Base-by-base conservation (phyloP, 1,140 invertebrate genomes). In the Bursaphelenchus mucronatus region DNA sequence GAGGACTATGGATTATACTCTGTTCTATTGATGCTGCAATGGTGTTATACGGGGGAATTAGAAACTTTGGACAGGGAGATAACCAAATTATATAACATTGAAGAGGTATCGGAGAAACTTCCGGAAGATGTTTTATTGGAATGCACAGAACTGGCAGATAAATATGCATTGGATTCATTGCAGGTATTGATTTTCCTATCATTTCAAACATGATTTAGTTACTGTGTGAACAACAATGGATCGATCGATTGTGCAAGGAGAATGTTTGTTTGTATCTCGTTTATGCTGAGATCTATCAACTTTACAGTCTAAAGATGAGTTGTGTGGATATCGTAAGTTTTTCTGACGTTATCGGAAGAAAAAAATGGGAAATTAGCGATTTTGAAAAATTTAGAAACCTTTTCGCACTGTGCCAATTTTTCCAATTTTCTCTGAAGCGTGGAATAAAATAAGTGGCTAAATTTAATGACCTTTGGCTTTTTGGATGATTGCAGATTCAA, bases 301-400 rank as follows among this genome's bases (percentile, higher is more conserved):
- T 49, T n/a, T 49, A 49, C 47, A 49, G 47, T 49, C 19, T 49
- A 49, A 49, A 49, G 19, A n/a, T 49, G 47, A 49, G 47, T 49
- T 49, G 47, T 19, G 19, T 19, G 13, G 47, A 49, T n/a, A 49
- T 49, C 1, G 47, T 49, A 49, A 30, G 30, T 5, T 5, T 1
- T 30, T 3, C 30, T 30, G 30, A 5, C 5, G 1, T 30, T 5
- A 5, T 30, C 30, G 30, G 1, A 30, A 30, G 30, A 30, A 30
- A 30, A n/a, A 30, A 30, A 30, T 30, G 30, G 30, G 30, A 5
- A 30, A 30, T 30, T 5, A 5, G 30, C 2, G 2, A 1, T 30
- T 30, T 30, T 30, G 30, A 30, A 30, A 30, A 30, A 30, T 5
- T 30, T 30, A 3, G 1, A 30, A 30, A 30, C 5, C 30, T 30